Evolutionary conservation across 2,113 vertebrate genomes (phyloP), one percentile per base, ranked within the genome.

Genomic region (Pedetes capensis): DNA sequence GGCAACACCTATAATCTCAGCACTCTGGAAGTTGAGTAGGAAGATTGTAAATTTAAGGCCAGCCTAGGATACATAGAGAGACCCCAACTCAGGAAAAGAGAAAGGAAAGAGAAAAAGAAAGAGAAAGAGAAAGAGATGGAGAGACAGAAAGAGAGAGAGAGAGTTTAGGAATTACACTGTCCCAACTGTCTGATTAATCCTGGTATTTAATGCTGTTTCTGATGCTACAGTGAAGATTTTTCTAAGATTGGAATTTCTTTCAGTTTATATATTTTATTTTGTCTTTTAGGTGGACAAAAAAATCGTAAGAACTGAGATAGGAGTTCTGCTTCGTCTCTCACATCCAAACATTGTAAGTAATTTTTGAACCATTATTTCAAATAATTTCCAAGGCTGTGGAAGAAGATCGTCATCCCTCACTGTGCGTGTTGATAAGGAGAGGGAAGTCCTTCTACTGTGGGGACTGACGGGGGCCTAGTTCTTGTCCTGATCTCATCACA

Each of bases 321-420:
- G 99, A 95, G 99, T 99, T 91, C 98, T 99, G 69, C 98, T 99
- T 95, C 98, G 99, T 59, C 99, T 99, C 93, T 99, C 99, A 0
- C 99, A 99, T 97, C 99, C 99, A 81, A 99, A 99, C 93, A 99
- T 99, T 95, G 99, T 99, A 99, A 99, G 99, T 99, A 89, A 5
- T 92, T 96, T 95, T 97, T 89, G 64, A 71, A 17, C 59, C 92
- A 32, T 14, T 79, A 3, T 92, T 95, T 89, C 37, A 75, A 34
- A 59, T 91, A 51, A 23, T 69, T 57, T 82, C 61, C 42, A 87
- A 34, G 92, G 49, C 39, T 74, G 3, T 0, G 27, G 42, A 63
- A 55, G 57, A 57, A 20, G 34, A 64, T 34, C 29, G 51, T 68
- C 93, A 44, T 68, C 64, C 18, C 91, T 51, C 59, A 34, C 47